Conservation (phyloP, 2,113 vertebrate species). For the Heterotilapia buettikoferi region DNA sequence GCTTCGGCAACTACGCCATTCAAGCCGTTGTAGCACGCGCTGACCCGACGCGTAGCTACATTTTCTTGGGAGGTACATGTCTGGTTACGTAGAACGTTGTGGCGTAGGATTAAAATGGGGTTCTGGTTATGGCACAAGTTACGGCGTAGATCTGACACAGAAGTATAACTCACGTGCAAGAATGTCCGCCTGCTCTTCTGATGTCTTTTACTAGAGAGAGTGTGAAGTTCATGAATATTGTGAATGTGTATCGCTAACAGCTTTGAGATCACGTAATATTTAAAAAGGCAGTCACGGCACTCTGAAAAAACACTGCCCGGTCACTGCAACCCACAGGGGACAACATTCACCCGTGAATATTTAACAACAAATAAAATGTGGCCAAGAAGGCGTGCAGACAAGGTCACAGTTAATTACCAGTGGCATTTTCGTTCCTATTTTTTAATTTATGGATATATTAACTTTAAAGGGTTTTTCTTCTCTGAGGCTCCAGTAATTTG, state of each 20-base stretch:
- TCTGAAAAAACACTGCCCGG: background rate
- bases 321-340: background rate
- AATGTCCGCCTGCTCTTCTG: rapidly evolving
- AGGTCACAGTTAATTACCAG: background rate
- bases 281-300: background rate
- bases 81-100: no score
- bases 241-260: background rate
- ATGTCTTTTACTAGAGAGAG: rapidly evolving
- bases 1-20: no score
- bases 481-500: background rate
- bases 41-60: no score
- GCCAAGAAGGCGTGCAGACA: background rate
- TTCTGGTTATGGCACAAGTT: no score
- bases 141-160: no score
- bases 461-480: background rate
- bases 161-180: no score
- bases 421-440: background rate
- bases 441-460: background rate
- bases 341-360: background rate
- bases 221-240: rapidly evolving
- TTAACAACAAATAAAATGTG: background rate
- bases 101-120: no score
- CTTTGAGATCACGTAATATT: background rate
- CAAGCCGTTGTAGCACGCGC: no score
- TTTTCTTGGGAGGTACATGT: no score